Evolutionary conservation across 2,113 vertebrate species (phyloP), one percentile per base, ranked within the genome.

Genomic region (Pseudopodoces humilis): DNA sequence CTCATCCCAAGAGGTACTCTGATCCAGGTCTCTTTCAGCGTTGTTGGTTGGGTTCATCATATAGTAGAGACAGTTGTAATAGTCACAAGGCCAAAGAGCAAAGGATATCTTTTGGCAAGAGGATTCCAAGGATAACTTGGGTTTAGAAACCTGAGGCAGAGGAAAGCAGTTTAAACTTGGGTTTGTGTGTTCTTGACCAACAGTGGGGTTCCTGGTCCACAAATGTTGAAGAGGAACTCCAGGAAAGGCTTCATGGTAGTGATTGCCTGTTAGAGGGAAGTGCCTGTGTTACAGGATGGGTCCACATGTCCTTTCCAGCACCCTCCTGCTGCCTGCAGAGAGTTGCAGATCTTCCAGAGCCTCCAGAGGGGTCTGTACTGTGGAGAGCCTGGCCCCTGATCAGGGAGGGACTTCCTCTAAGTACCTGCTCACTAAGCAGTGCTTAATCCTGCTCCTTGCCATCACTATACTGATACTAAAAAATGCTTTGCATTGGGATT

Each of bases 281-380:
- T 33, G 24, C 16, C 19, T 5, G 2, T 39, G n/a, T 39, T 19
- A 37, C 8, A 41, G 17, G 17, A 12, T 27, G 35, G 5, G 9
- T 33, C 17, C 16, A 19, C 24, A 33, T 28, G 30, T 14, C 41
- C 16, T 52, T 75, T 21, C 19, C 35, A 44, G 25, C 13, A 22
- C 11, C 6, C 11, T 41, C 25, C 58, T 46, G 80, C 58, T 86
- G 37, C 63, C 33, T 28, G 1, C 0, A 1, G 37, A 8, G 30
- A 23, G 6, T 4, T 4, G 2, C 7, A 43, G 41, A 33, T 9
- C 4, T 27, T 46, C 69, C 13, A 10, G 22, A 92, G 22, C 39
- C 18, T 17, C 43, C 1, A 0, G 5, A 37, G 5, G 19, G 60
- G 15, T 7, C 50, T 14, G 0, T 15, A 25, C 33, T 28, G 0